Conservation (phyloP, 2,888 invertebrate genomes). For the Xanthorhoe designata region DNA sequence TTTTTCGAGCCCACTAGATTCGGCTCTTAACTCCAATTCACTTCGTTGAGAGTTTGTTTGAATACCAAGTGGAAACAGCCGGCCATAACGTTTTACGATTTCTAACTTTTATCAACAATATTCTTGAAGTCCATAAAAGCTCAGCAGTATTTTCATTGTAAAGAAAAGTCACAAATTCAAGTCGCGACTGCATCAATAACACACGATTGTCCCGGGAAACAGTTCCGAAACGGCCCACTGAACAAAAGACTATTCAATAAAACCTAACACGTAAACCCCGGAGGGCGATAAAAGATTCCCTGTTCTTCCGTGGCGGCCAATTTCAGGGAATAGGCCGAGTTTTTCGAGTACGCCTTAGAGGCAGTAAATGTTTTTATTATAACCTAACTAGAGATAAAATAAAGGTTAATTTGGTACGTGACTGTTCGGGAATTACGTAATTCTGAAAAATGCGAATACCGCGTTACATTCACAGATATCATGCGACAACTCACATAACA, state of each 20-base stretch:
- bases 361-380: constrained; percentile 3
- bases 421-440: not conserved
- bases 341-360: constrained; percentile 32
- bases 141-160: constrained; percentile 21
- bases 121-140: constrained; percentile 7
- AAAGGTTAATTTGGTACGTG: constrained; percentile 2
- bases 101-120: constrained; percentile 8
- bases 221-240: constrained; percentile 32
- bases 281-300: constrained; percentile 59
- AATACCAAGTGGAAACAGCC: not conserved
- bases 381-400: constrained; percentile 10
- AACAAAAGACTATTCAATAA: constrained; percentile 61
- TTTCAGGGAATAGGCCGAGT: constrained; percentile 50
- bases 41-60: not conserved
- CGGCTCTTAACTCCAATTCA: not conserved
- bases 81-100: constrained; percentile 13
- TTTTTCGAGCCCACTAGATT: not conserved
- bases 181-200: constrained; percentile 36
- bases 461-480: not conserved
- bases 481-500: not conserved
- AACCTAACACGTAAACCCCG: constrained; percentile 53
- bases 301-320: constrained; percentile 52
- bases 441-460: not conserved
- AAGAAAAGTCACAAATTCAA: constrained; percentile 25
- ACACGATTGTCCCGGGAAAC: constrained; percentile 30